Evolutionary conservation across 2,888 invertebrate species (phyloP).

Genomic region (Pyrochroa serraticornis): DNA sequence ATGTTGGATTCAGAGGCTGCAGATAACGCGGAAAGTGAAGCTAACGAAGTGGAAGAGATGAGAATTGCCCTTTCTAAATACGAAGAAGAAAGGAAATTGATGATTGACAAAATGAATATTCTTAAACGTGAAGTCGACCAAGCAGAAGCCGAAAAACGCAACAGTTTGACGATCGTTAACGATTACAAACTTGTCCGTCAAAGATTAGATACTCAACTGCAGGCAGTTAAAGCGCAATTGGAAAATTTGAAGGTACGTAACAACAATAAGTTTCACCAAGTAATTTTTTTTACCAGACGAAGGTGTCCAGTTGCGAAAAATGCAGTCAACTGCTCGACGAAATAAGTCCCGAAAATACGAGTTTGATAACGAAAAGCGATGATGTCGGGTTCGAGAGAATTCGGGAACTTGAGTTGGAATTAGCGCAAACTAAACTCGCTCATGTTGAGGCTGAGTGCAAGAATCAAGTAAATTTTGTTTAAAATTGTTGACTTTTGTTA

Average conservation of each 20-base stretch:
- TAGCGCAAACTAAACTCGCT: constrained; percentile 95
- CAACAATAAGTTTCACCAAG: background rate
- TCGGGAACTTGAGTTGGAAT: constrained; percentile 89
- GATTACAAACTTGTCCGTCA: constrained; percentile 94
- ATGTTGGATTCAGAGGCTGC: constrained; percentile 63
- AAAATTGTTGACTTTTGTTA: background rate
- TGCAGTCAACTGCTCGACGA: constrained; percentile 49
- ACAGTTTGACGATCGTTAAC: constrained; percentile 81
- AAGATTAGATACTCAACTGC: constrained; percentile 81
- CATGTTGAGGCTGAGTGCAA: constrained; percentile 97
- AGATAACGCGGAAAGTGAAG: constrained; percentile 64
- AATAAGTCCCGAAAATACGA: constrained; percentile 15
- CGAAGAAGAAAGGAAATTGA: constrained; percentile 67
- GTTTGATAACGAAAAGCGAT: constrained; percentile 27
- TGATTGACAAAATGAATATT: constrained; percentile 66
- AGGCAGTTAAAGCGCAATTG: constrained; percentile 67
- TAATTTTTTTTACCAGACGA: constrained; percentile 55
- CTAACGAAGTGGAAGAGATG: constrained; percentile 64
- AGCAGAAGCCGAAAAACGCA: constrained; percentile 73
- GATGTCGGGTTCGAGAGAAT: constrained; percentile 64
- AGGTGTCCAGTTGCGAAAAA: constrained; percentile 63
- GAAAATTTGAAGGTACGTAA: constrained; percentile 67
- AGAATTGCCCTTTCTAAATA: constrained; percentile 66
- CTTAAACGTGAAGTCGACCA: constrained; percentile 77
- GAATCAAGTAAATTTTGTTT: constrained; percentile 68